These are phyloP conservation scores for Pygmarrhopalites habei DNA, from an alignment of 1,140 invertebrate species.

Conservation along the genomic window DNA sequence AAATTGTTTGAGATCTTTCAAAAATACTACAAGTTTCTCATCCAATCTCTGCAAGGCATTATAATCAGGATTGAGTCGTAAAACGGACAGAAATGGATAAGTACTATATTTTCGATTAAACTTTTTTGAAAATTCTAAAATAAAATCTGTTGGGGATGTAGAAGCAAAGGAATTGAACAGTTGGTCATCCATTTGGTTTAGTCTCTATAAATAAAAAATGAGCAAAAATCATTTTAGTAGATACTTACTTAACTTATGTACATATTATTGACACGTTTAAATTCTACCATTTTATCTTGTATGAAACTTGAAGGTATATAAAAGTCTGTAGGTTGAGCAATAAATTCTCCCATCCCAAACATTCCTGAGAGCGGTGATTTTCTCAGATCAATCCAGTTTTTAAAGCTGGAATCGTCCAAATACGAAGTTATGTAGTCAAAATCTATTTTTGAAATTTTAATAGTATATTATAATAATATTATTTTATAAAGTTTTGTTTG, in stretches of 20 bases:
- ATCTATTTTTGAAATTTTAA: too few relatives aligned
- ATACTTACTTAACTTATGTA: too few relatives aligned
- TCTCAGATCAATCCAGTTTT: too few relatives aligned
- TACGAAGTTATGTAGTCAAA: background rate
- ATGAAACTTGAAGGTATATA: background rate
- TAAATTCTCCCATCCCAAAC: background rate
- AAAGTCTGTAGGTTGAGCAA: slow-evolving; percentile 4
- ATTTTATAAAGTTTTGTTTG: too few relatives aligned
- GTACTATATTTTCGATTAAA: background rate
- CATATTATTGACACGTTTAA: background rate
- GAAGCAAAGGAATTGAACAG: background rate
- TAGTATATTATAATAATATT: too few relatives aligned
- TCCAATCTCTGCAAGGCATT: background rate
- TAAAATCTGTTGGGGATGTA: background rate
- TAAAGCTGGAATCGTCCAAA: too few relatives aligned
- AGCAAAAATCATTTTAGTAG: too few relatives aligned
- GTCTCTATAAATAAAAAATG: background rate
- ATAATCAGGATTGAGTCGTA: background rate
- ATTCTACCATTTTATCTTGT: background rate
- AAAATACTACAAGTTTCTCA: background rate
- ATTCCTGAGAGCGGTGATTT: too few relatives aligned
- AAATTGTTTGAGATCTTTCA: background rate
- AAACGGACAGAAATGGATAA: background rate
- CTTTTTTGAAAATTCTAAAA: background rate
- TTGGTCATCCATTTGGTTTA: background rate